Base-by-base conservation (phyloP, 2,888 invertebrate species). In the Ornithoptera alexandrae region DNA sequence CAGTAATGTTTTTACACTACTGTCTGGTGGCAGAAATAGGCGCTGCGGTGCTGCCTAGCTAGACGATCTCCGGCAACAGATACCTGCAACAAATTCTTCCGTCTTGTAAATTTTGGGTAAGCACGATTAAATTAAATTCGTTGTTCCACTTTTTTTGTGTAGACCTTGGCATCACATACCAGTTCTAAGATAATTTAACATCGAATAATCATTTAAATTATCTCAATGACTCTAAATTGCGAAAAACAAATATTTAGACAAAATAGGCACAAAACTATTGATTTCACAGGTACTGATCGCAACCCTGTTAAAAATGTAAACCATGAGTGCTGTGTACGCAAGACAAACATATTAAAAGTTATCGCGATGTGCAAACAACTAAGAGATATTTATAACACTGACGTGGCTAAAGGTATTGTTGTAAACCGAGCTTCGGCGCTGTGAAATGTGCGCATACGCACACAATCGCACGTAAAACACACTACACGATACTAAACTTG, bases 331-430 rank as follows among this genome's bases (percentile, higher is more conserved):
- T 61, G 65, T 68, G 59, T 67, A 67, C 57, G 62, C 64, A 68
- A 71, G 65, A 70, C 68, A 67, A 67, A 73, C 68, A 71, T 68
- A 73, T 72, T 71, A 72, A 72, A 72, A 71, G 67, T 71, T 75
- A 75, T 72, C 61, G 70, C 68, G 74, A 72, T 72, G 68, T 69
- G 72, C 74, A 74, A 73, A 75, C 73, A 72, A 70, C 70, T 71
- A 67, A 65, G 67, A 67, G 73, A 74, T 75, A 74, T 75, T 74
- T 75, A 75, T 75, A 73, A 74, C 72, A 74, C 69, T 74, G 72
- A 73, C 72, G 73, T 70, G 71, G 71, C 59, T 59, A 15, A 67
- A 72, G 69, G 59, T 69, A 72, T 70, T 69, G 62, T 58, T 60
- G 68, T 62, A 58, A 70, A 53, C 59, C 39, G 71, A 71, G 72